phyloP scores from a whole-genome alignment of 2,113 vertebrate genomes.

The Chaetops frenatus region DNA sequence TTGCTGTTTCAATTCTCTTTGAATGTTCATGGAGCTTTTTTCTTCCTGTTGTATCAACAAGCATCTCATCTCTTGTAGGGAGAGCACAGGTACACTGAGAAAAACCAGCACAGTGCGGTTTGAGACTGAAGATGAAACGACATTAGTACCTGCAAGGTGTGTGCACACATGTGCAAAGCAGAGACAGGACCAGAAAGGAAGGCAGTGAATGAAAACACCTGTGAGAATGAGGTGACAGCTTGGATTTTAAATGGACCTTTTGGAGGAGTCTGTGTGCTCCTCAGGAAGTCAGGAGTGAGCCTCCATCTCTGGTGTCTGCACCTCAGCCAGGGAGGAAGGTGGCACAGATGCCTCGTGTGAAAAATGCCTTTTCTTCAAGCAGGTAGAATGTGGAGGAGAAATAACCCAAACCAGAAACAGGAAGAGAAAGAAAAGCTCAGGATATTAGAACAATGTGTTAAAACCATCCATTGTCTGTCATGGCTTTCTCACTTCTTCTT shows the following conservation, averaged over 20 bases:
- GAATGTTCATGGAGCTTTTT: neutral
- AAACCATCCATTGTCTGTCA: neutral
- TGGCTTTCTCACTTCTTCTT: neutral
- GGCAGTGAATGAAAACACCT: neutral
- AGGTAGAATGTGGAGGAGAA: neutral
- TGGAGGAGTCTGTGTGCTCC: too few relatives aligned
- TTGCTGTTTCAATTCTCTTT: neutral
- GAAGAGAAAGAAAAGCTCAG: neutral
- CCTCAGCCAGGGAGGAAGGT: neutral
- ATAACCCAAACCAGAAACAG: neutral
- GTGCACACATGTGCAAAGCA: fast-evolving
- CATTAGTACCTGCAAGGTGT: fast-evolving
- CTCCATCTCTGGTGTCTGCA: neutral
- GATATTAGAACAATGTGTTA: neutral
- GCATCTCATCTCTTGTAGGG: neutral
- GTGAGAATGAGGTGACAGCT: neutral
- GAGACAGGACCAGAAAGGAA: neutral
- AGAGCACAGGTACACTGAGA: neutral
- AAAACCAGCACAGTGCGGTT: neutral
- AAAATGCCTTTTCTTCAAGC: neutral
- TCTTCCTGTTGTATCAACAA: neutral
- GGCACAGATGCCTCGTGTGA: too few relatives aligned
- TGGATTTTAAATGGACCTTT: neutral
- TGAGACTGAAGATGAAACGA: neutral
- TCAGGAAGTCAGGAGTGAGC: neutral